Base-by-base conservation (phyloP, 2,888 invertebrate species). In the Papilio protenor region DNA sequence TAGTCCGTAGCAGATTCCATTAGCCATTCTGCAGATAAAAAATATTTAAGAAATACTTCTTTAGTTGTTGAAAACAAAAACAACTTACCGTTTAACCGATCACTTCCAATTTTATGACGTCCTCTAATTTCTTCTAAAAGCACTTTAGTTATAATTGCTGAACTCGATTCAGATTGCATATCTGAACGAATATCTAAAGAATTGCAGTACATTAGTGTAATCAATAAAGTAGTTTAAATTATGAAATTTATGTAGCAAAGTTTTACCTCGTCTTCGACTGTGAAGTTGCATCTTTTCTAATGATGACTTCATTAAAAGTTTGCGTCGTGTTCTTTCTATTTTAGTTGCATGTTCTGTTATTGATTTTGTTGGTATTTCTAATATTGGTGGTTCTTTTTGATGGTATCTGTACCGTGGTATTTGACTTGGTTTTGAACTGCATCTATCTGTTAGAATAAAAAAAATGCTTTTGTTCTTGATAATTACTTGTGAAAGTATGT, bases 331-430 rank as follows among this genome's bases (percentile, higher is more conserved):
- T 70, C 80, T 79, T 45, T 77, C 45, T 33, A 49, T 59, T 47
- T 64, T 55, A 21, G 52, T 8, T 55, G 16, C 57, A 55, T 59
- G 49, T 71, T 77, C 76, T n/a, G 79, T 80, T 4, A 59, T n/a
- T 49, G 27, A 45, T 18, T 61, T 33, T 33, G 33, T 70, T 33
- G 78, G 73, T 45, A 64, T 72, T 75, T 82, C 82, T 82, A 70
- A 83, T 21, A 70, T 79, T 45, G 52, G 23, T 52, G 72, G 52
- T 52, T 83, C 83, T 55, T 81, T 83, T 2, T 73, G 79, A 12
- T 72, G 71, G 2, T 59, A 78, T 79, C 82, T 88, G 0, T 85
- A 84, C n/a, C 86, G 83, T 4, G 90, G 90, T 81, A 90, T 90
- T 1, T 84, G 81, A 81, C 90, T 91, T 14, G 86, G 82, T 81